Percentiles rank a stretch among this genome's conserved stretches.
phyloP scores from a whole-genome alignment of 2,797 vertebrate genomes.

The Takifugu ocellatus region DNA sequence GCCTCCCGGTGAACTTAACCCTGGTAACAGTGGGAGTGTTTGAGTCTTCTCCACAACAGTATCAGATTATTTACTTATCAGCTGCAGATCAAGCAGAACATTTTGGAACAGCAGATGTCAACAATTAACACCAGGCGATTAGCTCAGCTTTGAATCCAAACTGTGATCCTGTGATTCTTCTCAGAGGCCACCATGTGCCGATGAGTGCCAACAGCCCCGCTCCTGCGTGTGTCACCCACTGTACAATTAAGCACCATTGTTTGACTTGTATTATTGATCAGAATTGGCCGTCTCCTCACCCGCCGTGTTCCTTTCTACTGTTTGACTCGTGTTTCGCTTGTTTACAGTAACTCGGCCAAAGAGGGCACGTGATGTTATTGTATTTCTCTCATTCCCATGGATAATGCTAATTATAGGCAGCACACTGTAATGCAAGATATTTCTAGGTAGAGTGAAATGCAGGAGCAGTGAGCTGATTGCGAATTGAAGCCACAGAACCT shows the following conservation, averaged over 20 bases:
- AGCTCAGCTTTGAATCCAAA: conserved; percentile 53
- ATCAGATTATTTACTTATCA: conserved; percentile 59
- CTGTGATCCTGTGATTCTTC: no score
- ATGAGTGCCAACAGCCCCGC: no score
- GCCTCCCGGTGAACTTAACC: conserved; percentile 48
- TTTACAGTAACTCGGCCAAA: background rate
- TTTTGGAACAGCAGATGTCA: conserved; percentile 58
- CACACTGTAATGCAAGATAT: conserved; percentile 26
- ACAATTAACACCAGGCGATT: conserved; percentile 61
- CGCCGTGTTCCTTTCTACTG: background rate
- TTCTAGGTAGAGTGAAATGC: conserved; percentile 20
- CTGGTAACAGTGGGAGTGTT: conserved; percentile 27
- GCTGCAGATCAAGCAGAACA: conserved; percentile 43
- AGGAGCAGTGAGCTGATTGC: conserved; percentile 7
- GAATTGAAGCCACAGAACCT: conserved; percentile 15
- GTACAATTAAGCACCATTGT: background rate
- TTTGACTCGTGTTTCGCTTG: background rate
- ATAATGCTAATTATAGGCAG: conserved; percentile 23
- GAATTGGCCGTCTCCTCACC: background rate
- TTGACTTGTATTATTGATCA: background rate
- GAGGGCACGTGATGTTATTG: background rate
- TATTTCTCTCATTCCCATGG: conserved; percentile 10
- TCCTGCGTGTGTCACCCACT: background rate
- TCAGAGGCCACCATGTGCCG: background rate
- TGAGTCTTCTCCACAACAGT: conserved; percentile 46